Base-by-base conservation (phyloP, 2,113 vertebrate species). In the Rhinolophus ferrumequinum region DNA sequence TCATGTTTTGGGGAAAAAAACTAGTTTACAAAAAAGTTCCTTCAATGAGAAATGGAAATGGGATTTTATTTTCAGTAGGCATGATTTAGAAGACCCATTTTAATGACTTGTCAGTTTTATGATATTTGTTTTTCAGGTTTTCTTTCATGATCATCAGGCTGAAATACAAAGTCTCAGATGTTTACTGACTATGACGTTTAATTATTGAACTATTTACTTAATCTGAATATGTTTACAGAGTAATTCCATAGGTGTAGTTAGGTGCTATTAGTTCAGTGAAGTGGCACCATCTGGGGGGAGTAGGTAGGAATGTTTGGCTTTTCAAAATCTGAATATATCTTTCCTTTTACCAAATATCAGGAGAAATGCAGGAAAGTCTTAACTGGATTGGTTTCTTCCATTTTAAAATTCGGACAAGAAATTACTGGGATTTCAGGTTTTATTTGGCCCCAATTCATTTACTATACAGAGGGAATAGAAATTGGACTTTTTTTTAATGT, bases 361-460 rank as follows among this genome's bases (percentile, higher is more conserved):
- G 47, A 50, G 47, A 50, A 50, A 50, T 50, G 10, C 47, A 50
- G 67, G 33, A 33, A 76, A 69, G 18, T 76, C 44, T 75, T 90
- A 38, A 84, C 2, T 58, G 30, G 24, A 6, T 1, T 89, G 47
- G 9, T 75, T 52, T 86, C 18, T 79, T 47, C 33, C 70, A n/a
- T 83, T 87, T 66, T 54, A 92, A 94, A 93, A 82, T 93, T 67
- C 84, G 50, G 19, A 44, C 14, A 95, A 47, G 90, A 93, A 62
- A 1, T 94, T 28, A 50, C 24, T 41, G 50, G 8, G 12, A 82
- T 81, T 94, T 96, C 6, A 77, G 47, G 70, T 91, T 94, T 93
- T 13, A 28, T 58, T 33, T 73, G 88, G 7, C 12, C 44, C 62
- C 28, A 47, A 62, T 77, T 72, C 28, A 81, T 35, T 93, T 81